Evolutionary conservation across 2,888 invertebrate genomes (phyloP), one percentile per base, ranked within the genome.

Genomic region (Abrostola triplasia): DNA sequence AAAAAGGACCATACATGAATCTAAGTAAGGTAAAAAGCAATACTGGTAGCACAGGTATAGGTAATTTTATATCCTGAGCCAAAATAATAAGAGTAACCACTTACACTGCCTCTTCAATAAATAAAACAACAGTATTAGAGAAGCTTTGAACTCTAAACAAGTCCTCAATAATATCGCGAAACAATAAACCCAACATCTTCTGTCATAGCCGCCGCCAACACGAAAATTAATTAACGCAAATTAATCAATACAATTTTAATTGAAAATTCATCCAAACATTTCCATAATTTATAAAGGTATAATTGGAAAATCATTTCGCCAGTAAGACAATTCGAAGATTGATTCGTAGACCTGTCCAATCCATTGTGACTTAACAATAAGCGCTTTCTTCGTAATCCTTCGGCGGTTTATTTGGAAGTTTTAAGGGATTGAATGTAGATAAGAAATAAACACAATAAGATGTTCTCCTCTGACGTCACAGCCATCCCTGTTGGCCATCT

Each of bases 401-500:
- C 64, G 63, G 66, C 61, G 67, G 65, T 74, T 70, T 65, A 76
- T 77, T 76, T 65, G 48, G 47, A 69, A 70, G 77, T 80, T 73
- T 75, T 70, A 73, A 71, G 77, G 67, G 76, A 77, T 75, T 60
- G 59, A 73, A 72, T 69, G 42, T 63, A 79, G 72, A 73, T 74
- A 73, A 78, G 73, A 70, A 67, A 78, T 72, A 73, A 78, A 76
- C 70, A 80, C 73, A 80, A 73, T 72, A 78, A 77, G 76, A 69
- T 76, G 69, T 72, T 76, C 70, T 67, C 75, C 57, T 57, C 56
- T 68, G 73, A 67, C 72, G 84, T 85, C 84, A 80, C 66, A 62
- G 64, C 71, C 80, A 83, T 82, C 82, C 84, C 84, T 79, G 64
- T 68, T 66, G 84, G 81, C 85, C 76, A 87, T 87, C 85, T 82